Evolutionary conservation across 92 coral and sea anemone genomes (phyloP).

Genomic region (Muricea muricata): DNA sequence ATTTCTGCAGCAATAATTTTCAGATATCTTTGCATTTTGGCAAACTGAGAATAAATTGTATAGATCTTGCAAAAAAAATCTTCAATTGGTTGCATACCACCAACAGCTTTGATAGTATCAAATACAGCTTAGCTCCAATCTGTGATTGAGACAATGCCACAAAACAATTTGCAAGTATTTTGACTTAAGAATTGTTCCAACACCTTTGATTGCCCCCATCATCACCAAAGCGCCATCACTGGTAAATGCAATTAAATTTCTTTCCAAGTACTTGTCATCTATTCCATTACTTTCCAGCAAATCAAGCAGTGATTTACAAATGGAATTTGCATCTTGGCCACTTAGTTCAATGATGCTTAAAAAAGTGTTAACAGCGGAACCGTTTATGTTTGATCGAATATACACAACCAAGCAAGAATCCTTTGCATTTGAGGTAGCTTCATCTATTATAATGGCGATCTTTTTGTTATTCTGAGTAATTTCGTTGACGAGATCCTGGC

Average conservation of each 20-base stretch:
- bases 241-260: slow-evolving; percentile 2
- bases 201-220: slow-evolving; percentile 22
- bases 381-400: not conserved
- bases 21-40: slow-evolving; percentile 20
- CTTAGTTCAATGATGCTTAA: not conserved
- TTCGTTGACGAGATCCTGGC: slow-evolving; percentile 4
- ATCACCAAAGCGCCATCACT: slow-evolving; percentile 11
- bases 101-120: slow-evolving; percentile 24
- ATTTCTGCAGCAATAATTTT: slow-evolving; percentile 31
- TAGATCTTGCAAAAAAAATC: slow-evolving; percentile 26
- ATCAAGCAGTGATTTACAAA: not conserved
- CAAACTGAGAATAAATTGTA: slow-evolving; percentile 27
- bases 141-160: not conserved
- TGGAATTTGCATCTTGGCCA: slow-evolving; percentile 11
- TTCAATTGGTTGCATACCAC: slow-evolving; percentile 28
- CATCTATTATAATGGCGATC: slow-evolving; percentile 34
- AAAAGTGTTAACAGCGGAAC: not conserved
- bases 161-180: slow-evolving; percentile 11
- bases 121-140: slow-evolving; percentile 13
- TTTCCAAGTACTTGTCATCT: not conserved
- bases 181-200: not conserved
- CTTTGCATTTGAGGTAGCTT: slow-evolving; percentile 26
- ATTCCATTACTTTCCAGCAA: slow-evolving; percentile 7
- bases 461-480: slow-evolving; percentile 20
- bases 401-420: slow-evolving; percentile 21